A percentile compares a stretch with the other conserved stretches of the same genome.
Evolutionary conservation across 1,140 invertebrate species (phyloP).

Genomic region (Globodera rostochiensis): DNA sequence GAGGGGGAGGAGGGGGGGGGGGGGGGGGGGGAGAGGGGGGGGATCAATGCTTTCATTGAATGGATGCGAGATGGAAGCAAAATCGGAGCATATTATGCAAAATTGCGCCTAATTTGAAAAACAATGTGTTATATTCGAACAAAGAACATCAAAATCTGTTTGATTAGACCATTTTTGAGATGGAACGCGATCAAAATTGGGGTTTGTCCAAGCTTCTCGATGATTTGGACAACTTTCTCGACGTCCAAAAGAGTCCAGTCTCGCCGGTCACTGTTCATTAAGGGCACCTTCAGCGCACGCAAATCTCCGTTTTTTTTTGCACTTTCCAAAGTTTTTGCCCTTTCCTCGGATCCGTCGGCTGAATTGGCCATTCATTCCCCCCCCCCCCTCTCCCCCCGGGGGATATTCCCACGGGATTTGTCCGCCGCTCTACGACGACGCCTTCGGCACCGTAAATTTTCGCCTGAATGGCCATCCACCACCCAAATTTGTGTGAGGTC

Average conservation of each 20-base stretch:
- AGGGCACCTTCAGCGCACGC: no score
- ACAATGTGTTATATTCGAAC: not conserved
- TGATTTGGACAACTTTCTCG: not conserved
- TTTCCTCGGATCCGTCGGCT: not conserved
- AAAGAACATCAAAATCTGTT: no score
- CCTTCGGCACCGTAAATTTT: not conserved
- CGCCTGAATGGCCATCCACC: not conserved
- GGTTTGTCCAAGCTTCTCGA: no score
- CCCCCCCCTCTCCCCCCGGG: no score
- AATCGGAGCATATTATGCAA: not conserved
- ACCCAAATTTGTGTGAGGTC: not conserved
- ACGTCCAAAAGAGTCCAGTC: not conserved
- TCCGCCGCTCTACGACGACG: not conserved
- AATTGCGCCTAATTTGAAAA: not conserved
- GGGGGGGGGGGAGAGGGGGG: not conserved
- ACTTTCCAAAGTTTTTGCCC: not conserved
- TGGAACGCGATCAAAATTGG: not conserved
- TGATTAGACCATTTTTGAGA: not conserved
- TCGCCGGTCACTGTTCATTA: no score
- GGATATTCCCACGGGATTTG: not conserved
- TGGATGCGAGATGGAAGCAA: not conserved
- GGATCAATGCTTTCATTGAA: not conserved
- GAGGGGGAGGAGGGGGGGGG: no score
- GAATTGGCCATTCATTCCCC: not conserved
- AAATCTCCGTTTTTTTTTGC: no score